These are phyloP conservation scores for Phylloscopus collybita DNA, from an alignment of 2,797 vertebrate genomes.

Conservation along the genomic window DNA sequence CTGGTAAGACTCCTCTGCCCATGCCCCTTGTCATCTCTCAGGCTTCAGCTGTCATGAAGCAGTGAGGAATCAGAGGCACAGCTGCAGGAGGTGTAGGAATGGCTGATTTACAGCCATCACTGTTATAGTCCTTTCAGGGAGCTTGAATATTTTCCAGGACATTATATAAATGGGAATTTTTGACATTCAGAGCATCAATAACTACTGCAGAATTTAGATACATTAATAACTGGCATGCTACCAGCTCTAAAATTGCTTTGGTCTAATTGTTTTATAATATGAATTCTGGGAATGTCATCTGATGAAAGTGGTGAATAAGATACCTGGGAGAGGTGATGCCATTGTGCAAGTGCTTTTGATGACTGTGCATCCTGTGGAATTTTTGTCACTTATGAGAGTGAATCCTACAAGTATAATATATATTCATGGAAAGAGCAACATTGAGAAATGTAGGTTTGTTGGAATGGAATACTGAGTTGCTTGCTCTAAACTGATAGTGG, in stretches of 20 bases:
- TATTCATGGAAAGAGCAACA: neutral
- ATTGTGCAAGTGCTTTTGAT: neutral
- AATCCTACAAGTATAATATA: neutral
- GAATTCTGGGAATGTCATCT: neutral
- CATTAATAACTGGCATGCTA: neutral
- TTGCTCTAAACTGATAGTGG: neutral
- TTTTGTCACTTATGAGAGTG: neutral
- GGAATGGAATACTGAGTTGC: neutral
- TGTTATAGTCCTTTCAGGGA: neutral
- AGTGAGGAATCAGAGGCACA: neutral
- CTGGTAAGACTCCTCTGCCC: neutral
- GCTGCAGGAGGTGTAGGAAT: neutral
- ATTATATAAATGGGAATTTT: neutral
- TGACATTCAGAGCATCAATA: neutral
- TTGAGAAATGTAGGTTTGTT: neutral
- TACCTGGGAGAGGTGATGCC: neutral
- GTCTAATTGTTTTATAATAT: neutral
- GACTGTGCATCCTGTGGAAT: neutral
- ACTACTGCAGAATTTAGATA: neutral
- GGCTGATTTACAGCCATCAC: neutral
- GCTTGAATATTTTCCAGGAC: neutral
- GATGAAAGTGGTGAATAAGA: neutral
- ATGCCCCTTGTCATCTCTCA: neutral
- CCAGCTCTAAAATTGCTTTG: neutral
- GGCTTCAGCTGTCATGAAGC: neutral